Conservation (phyloP, 2,113 vertebrate genomes). For the Castor canadensis region DNA sequence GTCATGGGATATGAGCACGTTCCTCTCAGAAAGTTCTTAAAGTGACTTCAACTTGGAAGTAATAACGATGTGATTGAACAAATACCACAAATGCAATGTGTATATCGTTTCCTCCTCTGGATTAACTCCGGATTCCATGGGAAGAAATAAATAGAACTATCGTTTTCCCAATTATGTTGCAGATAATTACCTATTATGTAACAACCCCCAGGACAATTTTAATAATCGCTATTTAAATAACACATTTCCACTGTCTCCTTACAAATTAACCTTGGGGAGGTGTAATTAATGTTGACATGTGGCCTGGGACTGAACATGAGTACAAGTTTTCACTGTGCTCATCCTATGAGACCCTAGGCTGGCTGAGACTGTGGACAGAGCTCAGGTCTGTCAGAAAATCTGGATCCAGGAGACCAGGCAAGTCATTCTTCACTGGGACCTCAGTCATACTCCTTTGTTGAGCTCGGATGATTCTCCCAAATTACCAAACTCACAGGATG, state of each 20-base stretch:
- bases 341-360: not conserved
- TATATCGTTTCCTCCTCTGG: not conserved
- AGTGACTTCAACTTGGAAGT: slow-evolving; percentile 37
- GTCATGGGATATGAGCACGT: not conserved
- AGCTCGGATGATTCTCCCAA: not conserved
- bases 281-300: slow-evolving; percentile 20
- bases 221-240: slow-evolving; percentile 81
- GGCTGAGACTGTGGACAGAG: not conserved
- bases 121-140: slow-evolving; percentile 52
- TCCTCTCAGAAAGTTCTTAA: not conserved
- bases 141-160: slow-evolving; percentile 59
- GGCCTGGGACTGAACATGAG: not conserved
- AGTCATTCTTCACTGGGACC: not conserved
- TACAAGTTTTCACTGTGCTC: accelerated
- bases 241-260: slow-evolving; percentile 71
- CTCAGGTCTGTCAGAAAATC: not conserved
- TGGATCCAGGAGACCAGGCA: not conserved
- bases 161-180: slow-evolving; percentile 72
- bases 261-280: slow-evolving; percentile 80
- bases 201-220: slow-evolving; percentile 73
- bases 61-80: slow-evolving; percentile 65
- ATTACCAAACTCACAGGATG: not conserved
- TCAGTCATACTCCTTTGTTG: not conserved
- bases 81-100: slow-evolving; percentile 36
- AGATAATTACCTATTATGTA: slow-evolving; percentile 79